Base-by-base conservation (phyloP, 2,888 invertebrate species). In the Chydorus sphaericus region DNA sequence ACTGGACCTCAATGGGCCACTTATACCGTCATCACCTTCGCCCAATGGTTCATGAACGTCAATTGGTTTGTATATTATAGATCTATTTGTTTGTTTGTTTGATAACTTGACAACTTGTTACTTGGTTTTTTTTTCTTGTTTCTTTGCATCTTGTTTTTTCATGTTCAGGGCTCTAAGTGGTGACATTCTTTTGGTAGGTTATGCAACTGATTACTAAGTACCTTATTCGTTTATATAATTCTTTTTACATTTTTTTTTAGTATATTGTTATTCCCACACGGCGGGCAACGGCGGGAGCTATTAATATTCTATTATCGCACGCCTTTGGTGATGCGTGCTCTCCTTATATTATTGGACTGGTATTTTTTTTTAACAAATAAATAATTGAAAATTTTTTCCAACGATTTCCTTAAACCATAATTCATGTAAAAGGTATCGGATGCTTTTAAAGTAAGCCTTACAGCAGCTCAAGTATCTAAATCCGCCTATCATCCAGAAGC, bases 291-390 rank as follows among this genome's bases (percentile, higher is more conserved):
- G 98, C 98, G 5, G 94, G 93, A 74, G 94, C 98, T 55, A 85
- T 96, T 68, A 97, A 98, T 74, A 93, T 98, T 65, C 77, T 98
- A 48, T 77, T 94, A 63, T 94, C 96, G 0, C 99, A 99, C 72
- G 85, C 92, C 60, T 76, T 98, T 54, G 99, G 99, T n/a, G 98
- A 99, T 74, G 98, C 98, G 54, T 90, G 93, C 48, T 96, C 96
- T 73, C 98, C 99, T 0, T 98, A 93, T 69, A 76, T 99, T 62
- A 83, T 99, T 62, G 98, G 99, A 68, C 75, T 86, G 71, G 94
- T 97, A 76, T n/a, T n/a, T n/a, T n/a, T n/a, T n/a, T n/a, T n/a
- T n/a, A 79, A 54, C 6, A 3, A 7, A 16, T 54, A 26, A 18
- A 14, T 1, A 30, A 4, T 7, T 14, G 11, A 7, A 7, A n/a